Evolutionary conservation across 2,797 vertebrate genomes (phyloP).

Genomic region (Neomorphus geoffroyi): DNA sequence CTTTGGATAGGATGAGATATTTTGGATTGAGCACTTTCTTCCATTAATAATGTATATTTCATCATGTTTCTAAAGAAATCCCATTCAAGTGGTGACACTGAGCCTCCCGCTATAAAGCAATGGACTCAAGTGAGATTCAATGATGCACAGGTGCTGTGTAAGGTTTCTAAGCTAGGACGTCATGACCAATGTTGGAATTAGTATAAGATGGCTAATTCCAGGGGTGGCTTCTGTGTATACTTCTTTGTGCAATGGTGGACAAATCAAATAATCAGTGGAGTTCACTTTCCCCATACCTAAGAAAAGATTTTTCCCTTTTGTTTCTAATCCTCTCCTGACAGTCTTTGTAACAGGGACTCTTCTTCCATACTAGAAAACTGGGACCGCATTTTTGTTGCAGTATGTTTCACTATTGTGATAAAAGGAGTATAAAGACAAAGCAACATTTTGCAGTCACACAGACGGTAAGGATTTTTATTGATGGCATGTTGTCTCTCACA

Average conservation of each 20-base stretch:
- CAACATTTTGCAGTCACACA: neutral
- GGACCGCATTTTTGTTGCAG: neutral
- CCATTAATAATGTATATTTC: neutral
- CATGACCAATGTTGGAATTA: neutral
- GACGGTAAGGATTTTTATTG: neutral
- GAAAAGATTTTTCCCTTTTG: neutral
- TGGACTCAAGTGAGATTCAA: neutral
- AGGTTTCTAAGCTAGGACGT: neutral
- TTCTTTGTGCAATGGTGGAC: fast-evolving
- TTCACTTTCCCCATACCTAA: neutral
- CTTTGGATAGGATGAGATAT: neutral
- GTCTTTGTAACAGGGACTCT: neutral
- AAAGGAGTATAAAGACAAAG: conserved; percentile 2
- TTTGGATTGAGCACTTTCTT: neutral
- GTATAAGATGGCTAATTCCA: neutral
- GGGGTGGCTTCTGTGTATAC: fast-evolving
- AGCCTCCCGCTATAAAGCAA: neutral
- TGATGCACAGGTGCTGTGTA: neutral
- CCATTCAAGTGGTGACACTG: neutral
- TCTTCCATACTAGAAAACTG: neutral
- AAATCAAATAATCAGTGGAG: neutral
- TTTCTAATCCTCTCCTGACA: neutral
- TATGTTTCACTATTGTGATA: neutral
- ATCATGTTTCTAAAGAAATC: neutral
- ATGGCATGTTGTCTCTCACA: conserved; percentile 39